Conservation (phyloP, 2,113 vertebrate genomes). For the Caloenas nicobarica region DNA sequence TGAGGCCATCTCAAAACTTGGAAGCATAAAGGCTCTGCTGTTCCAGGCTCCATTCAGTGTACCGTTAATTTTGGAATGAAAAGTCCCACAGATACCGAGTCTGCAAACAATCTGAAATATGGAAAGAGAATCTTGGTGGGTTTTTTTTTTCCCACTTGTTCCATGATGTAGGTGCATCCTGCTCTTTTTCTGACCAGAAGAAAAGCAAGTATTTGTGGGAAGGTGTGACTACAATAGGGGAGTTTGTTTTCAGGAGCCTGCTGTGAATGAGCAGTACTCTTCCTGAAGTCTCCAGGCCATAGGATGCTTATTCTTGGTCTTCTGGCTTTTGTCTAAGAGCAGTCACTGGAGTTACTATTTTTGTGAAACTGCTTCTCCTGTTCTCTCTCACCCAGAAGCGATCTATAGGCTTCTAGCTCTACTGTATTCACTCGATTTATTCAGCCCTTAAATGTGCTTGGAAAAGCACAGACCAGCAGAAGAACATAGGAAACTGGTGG, state of each 20-base stretch:
- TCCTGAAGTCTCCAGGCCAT: neutral
- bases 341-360: neutral
- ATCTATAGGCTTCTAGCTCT: neutral
- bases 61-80: constrained; percentile 34
- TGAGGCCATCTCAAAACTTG: constrained; percentile 13
- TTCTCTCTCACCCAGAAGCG: neutral
- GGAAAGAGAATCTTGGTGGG: neutral
- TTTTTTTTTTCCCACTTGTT: neutral
- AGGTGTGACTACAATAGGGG: neutral
- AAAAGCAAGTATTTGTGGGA: neutral
- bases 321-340: neutral
- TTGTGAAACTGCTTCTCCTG: neutral
- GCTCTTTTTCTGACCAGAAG: neutral
- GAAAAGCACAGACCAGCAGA: neutral
- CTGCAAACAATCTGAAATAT: neutral
- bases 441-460: neutral
- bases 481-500: neutral
- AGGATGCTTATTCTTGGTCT: neutral
- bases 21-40: neutral
- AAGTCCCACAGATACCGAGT: neutral
- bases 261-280: neutral
- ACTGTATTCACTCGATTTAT: neutral
- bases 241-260: neutral
- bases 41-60: constrained; percentile 37
- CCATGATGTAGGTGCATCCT: neutral